phyloP scores from a whole-genome alignment of 2,888 invertebrate species.

The Rhogogaster chlorosoma region DNA sequence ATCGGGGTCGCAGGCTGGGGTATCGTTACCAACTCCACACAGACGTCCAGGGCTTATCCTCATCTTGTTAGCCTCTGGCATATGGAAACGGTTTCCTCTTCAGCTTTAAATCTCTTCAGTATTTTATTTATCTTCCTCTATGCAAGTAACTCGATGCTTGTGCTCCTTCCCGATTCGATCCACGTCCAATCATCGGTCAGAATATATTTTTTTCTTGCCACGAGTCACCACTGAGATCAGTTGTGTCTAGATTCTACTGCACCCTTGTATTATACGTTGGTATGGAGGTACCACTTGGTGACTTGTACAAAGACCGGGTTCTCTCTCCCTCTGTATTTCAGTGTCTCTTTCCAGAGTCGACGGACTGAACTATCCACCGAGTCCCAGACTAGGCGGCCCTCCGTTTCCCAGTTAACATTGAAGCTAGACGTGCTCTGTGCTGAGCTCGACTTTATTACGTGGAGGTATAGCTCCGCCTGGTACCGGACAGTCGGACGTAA shows the following conservation, averaged over 20 bases:
- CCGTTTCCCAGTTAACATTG: neutral
- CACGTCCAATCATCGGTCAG: neutral
- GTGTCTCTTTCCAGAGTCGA: neutral
- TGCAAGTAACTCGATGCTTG: neutral
- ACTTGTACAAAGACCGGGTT: conserved; percentile 33
- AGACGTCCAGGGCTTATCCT: neutral
- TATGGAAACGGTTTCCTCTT: neutral
- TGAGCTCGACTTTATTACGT: conserved; percentile 38
- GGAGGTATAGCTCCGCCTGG: conserved; percentile 36
- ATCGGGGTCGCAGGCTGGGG: conserved; percentile 32
- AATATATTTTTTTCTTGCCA: neutral
- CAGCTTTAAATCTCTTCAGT: neutral
- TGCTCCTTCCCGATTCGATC: neutral
- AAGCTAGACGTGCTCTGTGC: conserved; percentile 33
- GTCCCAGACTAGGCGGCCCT: neutral
- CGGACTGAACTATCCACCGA: neutral
- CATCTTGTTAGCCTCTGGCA: neutral
- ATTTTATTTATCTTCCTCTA: neutral
- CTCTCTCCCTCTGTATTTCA: conserved; percentile 4
- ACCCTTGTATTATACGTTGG: neutral
- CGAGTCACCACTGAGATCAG: neutral
- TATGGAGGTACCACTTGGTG: conserved; percentile 40
- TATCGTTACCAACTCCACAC: neutral
- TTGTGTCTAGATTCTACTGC: neutral
- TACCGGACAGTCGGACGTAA: conserved; percentile 42